These are phyloP conservation scores for Andrena trimmerana DNA, from an alignment of 2,888 invertebrate genomes.

Conservation along the genomic window DNA sequence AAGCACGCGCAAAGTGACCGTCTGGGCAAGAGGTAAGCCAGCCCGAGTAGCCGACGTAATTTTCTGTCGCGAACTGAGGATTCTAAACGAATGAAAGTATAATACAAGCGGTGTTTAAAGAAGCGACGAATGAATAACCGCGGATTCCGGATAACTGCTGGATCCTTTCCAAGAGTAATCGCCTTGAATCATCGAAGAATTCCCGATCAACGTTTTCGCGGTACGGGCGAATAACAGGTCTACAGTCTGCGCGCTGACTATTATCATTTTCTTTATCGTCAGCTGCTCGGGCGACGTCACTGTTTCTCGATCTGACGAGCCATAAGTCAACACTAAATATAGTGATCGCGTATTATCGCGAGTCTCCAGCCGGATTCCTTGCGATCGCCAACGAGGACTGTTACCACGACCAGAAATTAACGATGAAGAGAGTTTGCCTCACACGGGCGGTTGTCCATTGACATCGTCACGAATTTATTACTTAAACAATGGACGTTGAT, in stretches of 20 bases:
- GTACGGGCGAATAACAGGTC: conserved; percentile 22
- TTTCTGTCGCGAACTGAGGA: neutral
- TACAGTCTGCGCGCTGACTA: conserved; percentile 13
- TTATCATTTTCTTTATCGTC: conserved; percentile 61
- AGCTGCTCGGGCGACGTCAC: conserved; percentile 62
- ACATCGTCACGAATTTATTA: neutral
- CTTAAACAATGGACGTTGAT: neutral
- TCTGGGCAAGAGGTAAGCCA: neutral
- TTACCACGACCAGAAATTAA: conserved; percentile 28
- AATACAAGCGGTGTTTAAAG: neutral
- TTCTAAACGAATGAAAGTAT: neutral
- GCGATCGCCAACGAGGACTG: conserved; percentile 37
- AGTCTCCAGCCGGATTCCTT: conserved; percentile 46
- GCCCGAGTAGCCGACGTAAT: neutral
- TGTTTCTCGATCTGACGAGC: conserved; percentile 52
- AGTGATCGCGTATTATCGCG: conserved; percentile 65
- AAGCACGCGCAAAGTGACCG: neutral
- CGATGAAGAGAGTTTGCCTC: neutral
- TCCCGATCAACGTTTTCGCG: conserved; percentile 9
- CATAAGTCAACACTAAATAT: conserved; percentile 73
- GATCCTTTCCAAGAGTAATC: conserved; percentile 6
- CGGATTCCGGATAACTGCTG: conserved; percentile 26
- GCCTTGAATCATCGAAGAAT: conserved; percentile 66
- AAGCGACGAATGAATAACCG: conserved; percentile 23
- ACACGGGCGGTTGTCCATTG: neutral